Percentiles rank a stretch among this genome's conserved stretches.
These are phyloP conservation scores for Sebastes oblongus DNA, from an alignment of 2,797 vertebrate species.

Conservation along the genomic window DNA sequence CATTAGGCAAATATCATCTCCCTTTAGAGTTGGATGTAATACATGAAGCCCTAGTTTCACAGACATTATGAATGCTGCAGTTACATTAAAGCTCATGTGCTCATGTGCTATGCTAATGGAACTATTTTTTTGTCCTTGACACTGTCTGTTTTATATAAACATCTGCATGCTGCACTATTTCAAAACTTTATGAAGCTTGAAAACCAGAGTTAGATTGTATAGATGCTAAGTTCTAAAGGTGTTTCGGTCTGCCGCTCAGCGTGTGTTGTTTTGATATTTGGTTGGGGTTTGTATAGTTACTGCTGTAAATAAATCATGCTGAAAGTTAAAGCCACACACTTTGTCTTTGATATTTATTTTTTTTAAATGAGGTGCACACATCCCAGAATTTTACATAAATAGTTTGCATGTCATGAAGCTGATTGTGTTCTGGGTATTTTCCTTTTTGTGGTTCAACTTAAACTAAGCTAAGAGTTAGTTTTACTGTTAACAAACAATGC, in stretches of 20 bases:
- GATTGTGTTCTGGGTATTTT: not conserved
- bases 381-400: not conserved
- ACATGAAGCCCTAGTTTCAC: not conserved
- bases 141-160: not conserved
- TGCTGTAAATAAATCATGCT: conserved; percentile 67
- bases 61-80: not conserved
- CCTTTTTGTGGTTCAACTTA: too few relatives aligned
- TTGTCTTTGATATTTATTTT: not conserved
- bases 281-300: conserved; percentile 22
- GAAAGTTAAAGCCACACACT: not conserved
- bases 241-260: conserved; percentile 3
- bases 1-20: not conserved
- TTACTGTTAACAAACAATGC: too few relatives aligned
- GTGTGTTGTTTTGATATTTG: not conserved
- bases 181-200: not conserved
- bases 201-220: not conserved
- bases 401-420: not conserved
- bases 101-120: not conserved
- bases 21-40: not conserved
- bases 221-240: not conserved
- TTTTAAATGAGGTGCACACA: not conserved
- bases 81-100: not conserved
- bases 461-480: too few relatives aligned
- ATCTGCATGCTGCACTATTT: conserved; percentile 22
- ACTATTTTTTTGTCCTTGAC: not conserved